Conservation (phyloP, 2,888 invertebrate genomes). For the Agonopterix subpropinquella region DNA sequence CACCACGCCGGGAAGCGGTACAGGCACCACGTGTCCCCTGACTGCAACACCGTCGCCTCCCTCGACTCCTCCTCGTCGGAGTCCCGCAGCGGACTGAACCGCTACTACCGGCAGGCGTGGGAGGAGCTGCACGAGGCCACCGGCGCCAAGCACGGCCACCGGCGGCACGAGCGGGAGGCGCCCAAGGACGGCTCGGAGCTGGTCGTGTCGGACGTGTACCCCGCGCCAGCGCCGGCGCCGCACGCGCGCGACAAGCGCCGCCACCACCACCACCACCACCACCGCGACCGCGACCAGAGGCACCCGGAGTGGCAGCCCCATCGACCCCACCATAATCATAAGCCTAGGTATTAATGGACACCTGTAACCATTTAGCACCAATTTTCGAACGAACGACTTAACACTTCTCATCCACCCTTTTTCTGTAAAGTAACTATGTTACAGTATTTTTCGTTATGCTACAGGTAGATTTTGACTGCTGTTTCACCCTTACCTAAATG, state of each 20-base stretch:
- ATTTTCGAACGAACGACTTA: background rate
- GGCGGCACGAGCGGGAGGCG: slow-evolving; percentile 67
- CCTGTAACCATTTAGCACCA: background rate
- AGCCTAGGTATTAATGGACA: slow-evolving; percentile 60
- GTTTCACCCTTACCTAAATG: background rate
- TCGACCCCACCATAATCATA: slow-evolving; percentile 70
- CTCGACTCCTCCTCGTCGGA: slow-evolving; percentile 92
- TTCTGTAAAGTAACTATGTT: background rate
- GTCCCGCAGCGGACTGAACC: slow-evolving; percentile 87
- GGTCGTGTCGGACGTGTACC: slow-evolving; percentile 81
- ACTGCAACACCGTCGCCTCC: slow-evolving; percentile 93
- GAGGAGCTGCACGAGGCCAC: slow-evolving; percentile 92
- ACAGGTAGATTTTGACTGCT: background rate
- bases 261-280: slow-evolving; percentile 85
- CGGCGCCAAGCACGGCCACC: slow-evolving; percentile 69
- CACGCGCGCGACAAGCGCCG: slow-evolving; percentile 74
- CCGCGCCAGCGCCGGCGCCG: slow-evolving; percentile 48
- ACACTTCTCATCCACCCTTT: background rate
- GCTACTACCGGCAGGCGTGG: slow-evolving; percentile 95
- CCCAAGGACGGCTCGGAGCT: slow-evolving; percentile 85
- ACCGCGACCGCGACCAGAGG: slow-evolving; percentile 80
- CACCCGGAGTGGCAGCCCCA: slow-evolving; percentile 75
- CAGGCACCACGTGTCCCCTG: slow-evolving; percentile 91
- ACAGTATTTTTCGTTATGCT: background rate
- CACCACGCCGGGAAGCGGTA: slow-evolving; percentile 88